phyloP scores from a whole-genome alignment of 2,888 invertebrate genomes.

The Dryobota labecula region DNA sequence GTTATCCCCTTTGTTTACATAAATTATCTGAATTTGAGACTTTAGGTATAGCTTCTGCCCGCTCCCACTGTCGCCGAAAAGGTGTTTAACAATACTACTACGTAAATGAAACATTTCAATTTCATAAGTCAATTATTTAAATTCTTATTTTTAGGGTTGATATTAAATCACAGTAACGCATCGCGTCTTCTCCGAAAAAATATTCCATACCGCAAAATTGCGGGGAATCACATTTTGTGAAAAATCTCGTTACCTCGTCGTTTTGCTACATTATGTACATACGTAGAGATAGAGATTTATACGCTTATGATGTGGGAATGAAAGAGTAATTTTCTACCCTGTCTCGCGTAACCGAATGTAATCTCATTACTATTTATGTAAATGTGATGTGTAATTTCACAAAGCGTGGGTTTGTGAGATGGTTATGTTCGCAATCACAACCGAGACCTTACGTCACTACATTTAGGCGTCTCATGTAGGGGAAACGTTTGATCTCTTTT shows the following conservation, averaged over 20 bases:
- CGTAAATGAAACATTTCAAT: no score
- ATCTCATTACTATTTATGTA: slow-evolving; percentile 70
- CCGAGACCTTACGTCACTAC: slow-evolving; percentile 42
- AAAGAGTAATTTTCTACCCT: slow-evolving; percentile 73
- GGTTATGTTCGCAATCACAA: slow-evolving; percentile 50
- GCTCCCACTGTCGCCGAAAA: no score
- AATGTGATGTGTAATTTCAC: slow-evolving; percentile 65
- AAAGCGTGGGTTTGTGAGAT: slow-evolving; percentile 55
- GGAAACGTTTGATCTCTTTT: slow-evolving; percentile 19
- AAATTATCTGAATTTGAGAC: no score
- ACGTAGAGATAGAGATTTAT: slow-evolving; percentile 70
- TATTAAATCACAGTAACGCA: slow-evolving; percentile 77
- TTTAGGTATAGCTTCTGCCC: no score
- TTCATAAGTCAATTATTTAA: slow-evolving; percentile 41
- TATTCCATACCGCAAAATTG: slow-evolving; percentile 83
- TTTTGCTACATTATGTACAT: slow-evolving; percentile 76
- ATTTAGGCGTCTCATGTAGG: slow-evolving; percentile 1
- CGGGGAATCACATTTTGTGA: slow-evolving; percentile 84
- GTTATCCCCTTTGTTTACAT: no score
- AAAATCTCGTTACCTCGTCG: slow-evolving; percentile 83
- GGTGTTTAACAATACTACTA: no score
- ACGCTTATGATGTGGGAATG: slow-evolving; percentile 73
- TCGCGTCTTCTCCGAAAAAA: slow-evolving; percentile 74
- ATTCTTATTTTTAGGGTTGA: slow-evolving; percentile 55
- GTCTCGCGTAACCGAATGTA: slow-evolving; percentile 67